Base-by-base conservation (phyloP, 2,113 vertebrate genomes). In the Mormyrus lacerda region DNA sequence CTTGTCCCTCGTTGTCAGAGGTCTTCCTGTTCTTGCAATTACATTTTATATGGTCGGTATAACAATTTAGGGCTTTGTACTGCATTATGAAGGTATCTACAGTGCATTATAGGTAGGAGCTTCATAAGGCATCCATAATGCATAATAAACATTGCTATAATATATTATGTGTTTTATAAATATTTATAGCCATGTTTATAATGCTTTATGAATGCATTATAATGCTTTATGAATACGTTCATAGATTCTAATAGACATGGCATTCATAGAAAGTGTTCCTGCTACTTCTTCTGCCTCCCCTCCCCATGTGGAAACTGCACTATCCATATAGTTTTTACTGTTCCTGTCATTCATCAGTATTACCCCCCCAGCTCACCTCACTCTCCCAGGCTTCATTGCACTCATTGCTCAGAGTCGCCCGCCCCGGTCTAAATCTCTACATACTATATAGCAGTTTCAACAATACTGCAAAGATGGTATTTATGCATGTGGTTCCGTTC, bases 11-110 rank as follows among this genome's bases (percentile, higher is more conserved):
- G 0, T 94, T 93, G 50, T 97, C 97, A 9, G 94, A 95, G 89
- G 89, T 97, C 97, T 2, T 45, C 96, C 90, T 99, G 95, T 97
- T 99, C 94, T 95, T 97, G 89, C 95, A 96, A 73, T 95, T 97
- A 21, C 51, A 21, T 19, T 4, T 53, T 53, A 53, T 21, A 53
- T 21, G 51, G 17, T 21, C 4, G 51, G 51, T 55, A 55, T 55
- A 55, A 55, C 5, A 58, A 58, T 24, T 58, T 24, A 24, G 21
- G 55, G 55, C 21, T 24, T 58, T 58, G 55, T 24, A 58, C 55
- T 58, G 55, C 55, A 58, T 58, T 58, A 58, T 58, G 21, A 58
- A 58, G 21, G 55, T 58, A 58, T 58, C 21, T 58, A 58, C 3
- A 58, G 55, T 24, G 21, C 21, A 58, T 58, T 58, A 58, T 24